Evolutionary conservation across 2,113 vertebrate genomes (phyloP).

Genomic region (Onychostoma macrolepis): DNA sequence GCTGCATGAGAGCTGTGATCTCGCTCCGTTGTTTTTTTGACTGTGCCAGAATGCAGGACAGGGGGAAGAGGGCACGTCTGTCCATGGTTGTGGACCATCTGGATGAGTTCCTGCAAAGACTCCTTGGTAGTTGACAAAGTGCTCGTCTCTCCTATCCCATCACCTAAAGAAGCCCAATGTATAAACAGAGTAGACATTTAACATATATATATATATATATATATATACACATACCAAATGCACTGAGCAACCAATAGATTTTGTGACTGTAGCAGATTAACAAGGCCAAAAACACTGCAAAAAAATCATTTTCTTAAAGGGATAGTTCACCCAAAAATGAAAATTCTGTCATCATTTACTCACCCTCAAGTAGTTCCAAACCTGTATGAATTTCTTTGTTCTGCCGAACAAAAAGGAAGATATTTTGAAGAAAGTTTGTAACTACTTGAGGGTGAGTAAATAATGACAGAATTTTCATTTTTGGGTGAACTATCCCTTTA

Average conservation of each 20-base stretch:
- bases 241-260: not conserved
- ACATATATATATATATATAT: not conserved
- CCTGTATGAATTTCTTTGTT: too few species aligned
- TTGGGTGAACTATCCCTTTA: too few species aligned
- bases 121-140: conserved; percentile 37
- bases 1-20: not conserved
- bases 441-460: too few species aligned
- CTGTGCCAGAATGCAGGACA: conserved; percentile 9
- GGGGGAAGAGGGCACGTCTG: conserved; percentile 52
- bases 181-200: not conserved
- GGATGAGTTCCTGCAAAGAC: conserved; percentile 44
- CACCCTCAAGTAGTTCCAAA: too few species aligned
- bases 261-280: not conserved
- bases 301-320: too few species aligned
- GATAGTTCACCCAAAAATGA: too few species aligned
- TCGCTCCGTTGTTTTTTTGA: not conserved
- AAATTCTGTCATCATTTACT: too few species aligned
- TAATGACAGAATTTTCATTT: too few species aligned
- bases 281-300: not conserved
- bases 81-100: conserved; percentile 50
- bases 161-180: conserved; percentile 15
- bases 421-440: too few species aligned
- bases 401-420: too few species aligned
- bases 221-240: not conserved
- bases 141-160: not conserved